phyloP scores from a whole-genome alignment of 53 echinoderm and acorn worm species.

The Henricia sp. region DNA sequence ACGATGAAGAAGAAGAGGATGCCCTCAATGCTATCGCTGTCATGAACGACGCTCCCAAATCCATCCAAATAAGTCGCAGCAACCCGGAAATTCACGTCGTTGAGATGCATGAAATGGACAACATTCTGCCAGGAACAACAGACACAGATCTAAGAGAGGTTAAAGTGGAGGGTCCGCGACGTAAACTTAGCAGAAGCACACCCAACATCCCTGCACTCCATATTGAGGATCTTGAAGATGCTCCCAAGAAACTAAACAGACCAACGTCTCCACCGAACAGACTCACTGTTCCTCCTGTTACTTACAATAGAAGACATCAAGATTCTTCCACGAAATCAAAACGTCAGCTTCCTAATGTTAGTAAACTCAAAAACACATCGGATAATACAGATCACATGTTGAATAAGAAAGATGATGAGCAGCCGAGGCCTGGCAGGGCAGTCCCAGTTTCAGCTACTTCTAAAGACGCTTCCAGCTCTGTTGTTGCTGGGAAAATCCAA shows the following conservation, averaged over 20 bases:
- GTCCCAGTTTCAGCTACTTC: constrained; percentile 8
- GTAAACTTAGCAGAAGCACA: constrained; percentile 52
- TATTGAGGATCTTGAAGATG: constrained; percentile 42
- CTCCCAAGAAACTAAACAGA: constrained; percentile 27
- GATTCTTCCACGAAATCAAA: background rate
- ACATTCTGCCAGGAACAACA: constrained; percentile 16
- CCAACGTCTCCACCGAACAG: constrained; percentile 51
- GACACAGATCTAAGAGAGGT: constrained; percentile 22
- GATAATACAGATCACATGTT: background rate
- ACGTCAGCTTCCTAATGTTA: background rate
- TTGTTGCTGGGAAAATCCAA: background rate
- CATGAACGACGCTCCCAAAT: constrained; percentile 42
- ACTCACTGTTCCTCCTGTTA: constrained; percentile 38
- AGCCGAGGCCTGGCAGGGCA: constrained; percentile 53
- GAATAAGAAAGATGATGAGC: constrained; percentile 8
- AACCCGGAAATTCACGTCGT: constrained; percentile 59
- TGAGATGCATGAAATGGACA: constrained; percentile 60
- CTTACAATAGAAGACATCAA: constrained; percentile 20
- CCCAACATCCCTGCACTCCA: constrained; percentile 64
- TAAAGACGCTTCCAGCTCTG: background rate
- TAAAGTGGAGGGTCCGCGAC: constrained; percentile 27
- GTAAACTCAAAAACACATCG: background rate
- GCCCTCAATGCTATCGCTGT: constrained; percentile 71
- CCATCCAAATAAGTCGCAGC: constrained; percentile 44
- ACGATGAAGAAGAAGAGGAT: constrained; percentile 40